Percentiles rank a stretch among this genome's conserved stretches.
phyloP scores from a whole-genome alignment of 2,113 vertebrate genomes.

The Lophochroa leadbeateri region DNA sequence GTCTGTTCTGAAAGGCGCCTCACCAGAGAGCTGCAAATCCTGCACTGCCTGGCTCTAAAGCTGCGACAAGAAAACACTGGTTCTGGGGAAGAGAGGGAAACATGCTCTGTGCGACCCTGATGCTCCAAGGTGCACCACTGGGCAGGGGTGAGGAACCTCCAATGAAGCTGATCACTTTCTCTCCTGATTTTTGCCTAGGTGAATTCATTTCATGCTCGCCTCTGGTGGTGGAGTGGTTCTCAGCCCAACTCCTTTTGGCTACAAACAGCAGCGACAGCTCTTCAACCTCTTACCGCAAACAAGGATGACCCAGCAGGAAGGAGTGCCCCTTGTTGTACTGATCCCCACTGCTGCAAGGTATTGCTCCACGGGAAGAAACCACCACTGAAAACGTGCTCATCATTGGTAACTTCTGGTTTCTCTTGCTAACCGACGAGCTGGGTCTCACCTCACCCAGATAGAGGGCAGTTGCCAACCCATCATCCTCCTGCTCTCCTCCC shows the following conservation, averaged over 20 bases:
- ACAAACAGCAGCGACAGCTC: not conserved
- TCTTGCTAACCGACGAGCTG: rapidly evolving
- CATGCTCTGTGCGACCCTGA: rapidly evolving
- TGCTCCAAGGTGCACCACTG: not conserved
- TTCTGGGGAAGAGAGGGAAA: not conserved
- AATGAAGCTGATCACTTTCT: not conserved
- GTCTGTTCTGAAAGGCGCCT: not conserved
- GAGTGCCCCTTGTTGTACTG: not conserved
- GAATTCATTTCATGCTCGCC: not conserved
- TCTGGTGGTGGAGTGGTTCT: not conserved
- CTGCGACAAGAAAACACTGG: not conserved
- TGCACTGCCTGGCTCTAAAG: not conserved
- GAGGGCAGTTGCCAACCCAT: rapidly evolving
- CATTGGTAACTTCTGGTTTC: not conserved
- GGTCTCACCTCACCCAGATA: not conserved
- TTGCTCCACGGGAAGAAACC: not conserved
- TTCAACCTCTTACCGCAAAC: not conserved
- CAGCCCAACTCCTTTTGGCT: not conserved
- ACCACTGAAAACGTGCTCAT: not conserved
- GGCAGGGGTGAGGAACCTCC: not conserved
- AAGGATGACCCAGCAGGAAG: not conserved
- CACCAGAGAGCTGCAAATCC: not conserved
- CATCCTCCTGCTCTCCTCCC: not conserved
- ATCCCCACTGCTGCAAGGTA: not conserved
- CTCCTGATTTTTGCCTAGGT: not conserved